phyloP scores from a whole-genome alignment of 2,113 vertebrate species.

The Melanerpes formicivorus region DNA sequence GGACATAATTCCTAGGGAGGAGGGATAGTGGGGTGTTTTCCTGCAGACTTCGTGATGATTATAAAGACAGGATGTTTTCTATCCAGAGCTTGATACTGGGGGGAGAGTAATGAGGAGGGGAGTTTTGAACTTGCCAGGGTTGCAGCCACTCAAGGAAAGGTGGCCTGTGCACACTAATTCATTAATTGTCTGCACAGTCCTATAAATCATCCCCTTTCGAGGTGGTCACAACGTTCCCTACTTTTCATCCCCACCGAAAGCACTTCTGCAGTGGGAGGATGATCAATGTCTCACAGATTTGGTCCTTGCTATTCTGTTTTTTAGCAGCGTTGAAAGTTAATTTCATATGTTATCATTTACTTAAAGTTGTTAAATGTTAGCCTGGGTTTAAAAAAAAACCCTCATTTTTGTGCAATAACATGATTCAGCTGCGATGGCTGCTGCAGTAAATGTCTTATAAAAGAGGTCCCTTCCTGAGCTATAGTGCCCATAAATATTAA shows the following conservation, averaged over 20 bases:
- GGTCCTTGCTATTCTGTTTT: neutral
- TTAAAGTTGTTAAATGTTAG: slow-evolving; percentile 42
- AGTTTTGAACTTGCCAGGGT: neutral
- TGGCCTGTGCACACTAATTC: neutral
- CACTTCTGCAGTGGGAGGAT: accelerated
- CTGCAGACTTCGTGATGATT: neutral
- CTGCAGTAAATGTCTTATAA: slow-evolving; percentile 36
- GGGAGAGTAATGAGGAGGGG: neutral
- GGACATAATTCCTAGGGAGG: neutral
- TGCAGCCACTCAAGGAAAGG: neutral
- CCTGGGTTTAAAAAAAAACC: neutral
- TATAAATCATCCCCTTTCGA: neutral
- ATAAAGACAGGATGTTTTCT: neutral
- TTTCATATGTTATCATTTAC: slow-evolving; percentile 50
- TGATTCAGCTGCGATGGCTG: slow-evolving; percentile 2
- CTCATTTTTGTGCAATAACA: slow-evolving; percentile 1
- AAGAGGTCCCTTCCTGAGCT: slow-evolving; percentile 24
- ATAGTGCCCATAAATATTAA: slow-evolving; percentile 57
- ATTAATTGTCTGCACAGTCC: neutral
- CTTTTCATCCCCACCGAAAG: neutral
- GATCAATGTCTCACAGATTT: neutral
- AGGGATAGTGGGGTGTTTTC: neutral
- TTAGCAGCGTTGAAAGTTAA: slow-evolving; percentile 26
- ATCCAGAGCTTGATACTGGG: neutral
- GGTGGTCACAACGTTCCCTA: neutral